Percentiles rank a stretch among this genome's conserved stretches.
These are phyloP conservation scores for Drosophila mettleri DNA, from an alignment of 2,888 invertebrate genomes.

Conservation along the genomic window DNA sequence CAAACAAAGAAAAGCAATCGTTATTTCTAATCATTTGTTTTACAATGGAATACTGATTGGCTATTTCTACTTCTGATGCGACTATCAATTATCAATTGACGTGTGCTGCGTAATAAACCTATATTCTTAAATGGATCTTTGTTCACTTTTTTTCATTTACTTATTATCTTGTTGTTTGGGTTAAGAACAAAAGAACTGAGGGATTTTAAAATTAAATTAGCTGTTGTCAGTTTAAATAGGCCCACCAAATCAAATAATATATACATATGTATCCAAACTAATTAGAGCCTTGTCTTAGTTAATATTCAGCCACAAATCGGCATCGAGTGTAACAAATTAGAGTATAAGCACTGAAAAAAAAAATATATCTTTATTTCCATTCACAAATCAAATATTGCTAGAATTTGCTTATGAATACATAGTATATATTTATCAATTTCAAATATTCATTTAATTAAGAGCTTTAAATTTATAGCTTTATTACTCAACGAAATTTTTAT, in stretches of 20 bases:
- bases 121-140: constrained; percentile 2
- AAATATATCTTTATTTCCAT: background rate
- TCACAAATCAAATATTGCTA: background rate
- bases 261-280: background rate
- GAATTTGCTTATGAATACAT: background rate
- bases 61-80: background rate
- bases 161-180: constrained; percentile 1
- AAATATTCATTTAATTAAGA: background rate
- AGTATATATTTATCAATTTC: constrained; percentile 6
- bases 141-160: background rate
- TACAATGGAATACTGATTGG: constrained; percentile 23
- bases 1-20: constrained; percentile 24
- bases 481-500: constrained; percentile 19
- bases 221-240: background rate
- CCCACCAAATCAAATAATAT: background rate
- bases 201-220: background rate
- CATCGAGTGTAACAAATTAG: constrained; percentile 13
- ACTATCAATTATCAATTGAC: constrained; percentile 6
- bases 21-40: constrained; percentile 35
- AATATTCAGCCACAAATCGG: constrained; percentile 1
- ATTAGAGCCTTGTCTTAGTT: constrained; percentile 20
- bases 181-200: background rate
- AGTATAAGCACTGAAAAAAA: background rate
- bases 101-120: background rate
- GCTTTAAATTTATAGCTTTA: background rate